A percentile compares a stretch with the other conserved stretches of the same genome.
These are phyloP conservation scores for Labeo rohita DNA, from an alignment of 2,113 vertebrate species.

Conservation along the genomic window DNA sequence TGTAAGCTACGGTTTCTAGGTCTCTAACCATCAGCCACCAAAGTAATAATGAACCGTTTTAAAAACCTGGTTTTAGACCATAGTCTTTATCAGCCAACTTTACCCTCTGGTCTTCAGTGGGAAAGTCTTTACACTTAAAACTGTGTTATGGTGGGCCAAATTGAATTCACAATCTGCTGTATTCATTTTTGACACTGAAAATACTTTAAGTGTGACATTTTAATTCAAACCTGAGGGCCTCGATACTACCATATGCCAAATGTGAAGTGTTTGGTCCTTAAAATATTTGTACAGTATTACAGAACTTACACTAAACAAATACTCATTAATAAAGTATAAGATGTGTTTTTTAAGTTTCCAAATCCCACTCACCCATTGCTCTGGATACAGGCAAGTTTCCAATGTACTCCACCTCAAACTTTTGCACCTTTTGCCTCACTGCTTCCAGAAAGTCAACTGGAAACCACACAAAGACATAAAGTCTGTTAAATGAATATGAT, in stretches of 20 bases:
- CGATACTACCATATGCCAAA: not conserved
- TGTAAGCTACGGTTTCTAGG: not conserved
- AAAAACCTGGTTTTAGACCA: not conserved
- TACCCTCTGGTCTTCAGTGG: not conserved
- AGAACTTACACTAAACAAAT: not conserved
- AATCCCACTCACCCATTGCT: conserved; percentile 86
- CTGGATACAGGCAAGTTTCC: conserved; percentile 88
- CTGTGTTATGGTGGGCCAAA: not conserved
- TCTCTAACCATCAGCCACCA: not conserved
- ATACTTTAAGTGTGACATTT: not conserved
- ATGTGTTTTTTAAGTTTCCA: not conserved
- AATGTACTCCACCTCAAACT: conserved; percentile 87
- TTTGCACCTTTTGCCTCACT: conserved; percentile 83
- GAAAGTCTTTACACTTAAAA: not conserved
- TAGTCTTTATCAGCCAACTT: not conserved
- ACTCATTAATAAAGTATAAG: not conserved
- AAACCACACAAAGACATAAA: conserved; percentile 45
- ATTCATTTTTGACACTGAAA: not conserved
- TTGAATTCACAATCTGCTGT: not conserved
- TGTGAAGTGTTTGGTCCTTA: not conserved
- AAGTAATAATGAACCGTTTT: not conserved
- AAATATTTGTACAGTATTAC: not conserved
- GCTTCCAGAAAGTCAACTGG: conserved; percentile 88
- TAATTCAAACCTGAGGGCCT: not conserved
- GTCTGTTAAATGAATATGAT: not conserved